These are phyloP conservation scores for Leptinotarsa juncta DNA, from an alignment of 2,888 invertebrate genomes.

Conservation along the genomic window DNA sequence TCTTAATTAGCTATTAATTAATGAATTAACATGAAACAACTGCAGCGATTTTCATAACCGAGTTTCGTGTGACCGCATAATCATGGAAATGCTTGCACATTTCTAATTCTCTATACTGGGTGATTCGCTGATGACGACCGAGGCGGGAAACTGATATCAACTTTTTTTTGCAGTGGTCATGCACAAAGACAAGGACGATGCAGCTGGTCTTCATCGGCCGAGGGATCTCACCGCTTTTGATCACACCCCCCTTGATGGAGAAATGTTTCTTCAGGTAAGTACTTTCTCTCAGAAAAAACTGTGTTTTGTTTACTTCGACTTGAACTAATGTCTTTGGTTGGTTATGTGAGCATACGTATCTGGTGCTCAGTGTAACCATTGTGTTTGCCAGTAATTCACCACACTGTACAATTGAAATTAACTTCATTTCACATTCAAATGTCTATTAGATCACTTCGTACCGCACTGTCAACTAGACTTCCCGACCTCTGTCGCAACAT, in stretches of 20 bases:
- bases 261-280: slow-evolving; percentile 93
- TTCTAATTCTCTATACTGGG: neutral
- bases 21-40: slow-evolving; percentile 34
- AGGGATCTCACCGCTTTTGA: slow-evolving; percentile 88
- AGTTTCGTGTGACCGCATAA: slow-evolving; percentile 17
- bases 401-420: too few relatives aligned
- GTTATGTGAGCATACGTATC: too few relatives aligned
- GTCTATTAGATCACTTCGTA: too few relatives aligned
- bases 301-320: too few relatives aligned
- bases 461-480: too few relatives aligned
- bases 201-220: slow-evolving; percentile 75
- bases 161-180: slow-evolving; percentile 86
- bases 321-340: too few relatives aligned
- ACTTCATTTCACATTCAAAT: too few relatives aligned
- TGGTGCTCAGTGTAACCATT: too few relatives aligned
- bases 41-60: slow-evolving; percentile 38
- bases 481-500: too few relatives aligned
- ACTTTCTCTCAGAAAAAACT: neutral
- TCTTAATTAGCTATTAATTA: slow-evolving; percentile 42
- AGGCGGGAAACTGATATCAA: neutral
- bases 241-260: slow-evolving; percentile 91
- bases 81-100: slow-evolving; percentile 13
- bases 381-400: too few relatives aligned
- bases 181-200: slow-evolving; percentile 93
- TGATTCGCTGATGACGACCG: neutral